Percentiles rank a stretch among this genome's conserved stretches.
Conservation (phyloP, 2,797 vertebrate species). For the Tadarida brasiliensis region DNA sequence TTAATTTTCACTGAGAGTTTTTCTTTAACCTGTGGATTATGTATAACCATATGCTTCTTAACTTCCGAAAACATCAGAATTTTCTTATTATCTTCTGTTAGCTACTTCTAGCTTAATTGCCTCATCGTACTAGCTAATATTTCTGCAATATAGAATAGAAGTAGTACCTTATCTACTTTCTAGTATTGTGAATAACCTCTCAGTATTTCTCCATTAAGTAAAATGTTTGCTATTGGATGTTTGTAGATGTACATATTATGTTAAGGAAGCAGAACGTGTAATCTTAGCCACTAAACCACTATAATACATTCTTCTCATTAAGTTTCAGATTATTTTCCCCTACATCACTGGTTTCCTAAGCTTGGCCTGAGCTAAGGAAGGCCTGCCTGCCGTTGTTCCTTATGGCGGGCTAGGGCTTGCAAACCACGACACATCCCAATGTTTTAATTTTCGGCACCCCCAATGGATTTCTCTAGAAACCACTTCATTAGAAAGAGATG, state of each 20-base stretch:
- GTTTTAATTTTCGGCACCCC: background rate
- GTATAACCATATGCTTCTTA: background rate
- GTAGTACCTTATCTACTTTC: background rate
- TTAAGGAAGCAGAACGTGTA: background rate
- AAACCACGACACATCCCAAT: background rate
- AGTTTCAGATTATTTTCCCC: background rate
- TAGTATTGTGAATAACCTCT: background rate
- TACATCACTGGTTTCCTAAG: background rate
- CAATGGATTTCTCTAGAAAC: background rate
- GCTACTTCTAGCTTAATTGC: background rate
- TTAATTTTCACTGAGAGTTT: background rate
- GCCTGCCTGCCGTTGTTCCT: background rate
- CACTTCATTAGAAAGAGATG: background rate
- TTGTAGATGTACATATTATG: background rate
- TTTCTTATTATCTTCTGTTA: background rate
- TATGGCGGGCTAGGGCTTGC: background rate
- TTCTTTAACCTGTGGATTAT: background rate
- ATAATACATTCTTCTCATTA: background rate
- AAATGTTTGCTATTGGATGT: background rate
- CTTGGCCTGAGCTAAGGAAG: background rate
- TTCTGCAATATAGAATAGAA: background rate
- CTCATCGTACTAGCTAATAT: background rate
- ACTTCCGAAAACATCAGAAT: background rate
- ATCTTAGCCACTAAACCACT: background rate
- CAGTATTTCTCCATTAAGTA: background rate